Percentiles rank a stretch among this genome's conserved stretches.
phyloP scores from a whole-genome alignment of 2,113 vertebrate genomes.

The Chelonoidis abingdonii region DNA sequence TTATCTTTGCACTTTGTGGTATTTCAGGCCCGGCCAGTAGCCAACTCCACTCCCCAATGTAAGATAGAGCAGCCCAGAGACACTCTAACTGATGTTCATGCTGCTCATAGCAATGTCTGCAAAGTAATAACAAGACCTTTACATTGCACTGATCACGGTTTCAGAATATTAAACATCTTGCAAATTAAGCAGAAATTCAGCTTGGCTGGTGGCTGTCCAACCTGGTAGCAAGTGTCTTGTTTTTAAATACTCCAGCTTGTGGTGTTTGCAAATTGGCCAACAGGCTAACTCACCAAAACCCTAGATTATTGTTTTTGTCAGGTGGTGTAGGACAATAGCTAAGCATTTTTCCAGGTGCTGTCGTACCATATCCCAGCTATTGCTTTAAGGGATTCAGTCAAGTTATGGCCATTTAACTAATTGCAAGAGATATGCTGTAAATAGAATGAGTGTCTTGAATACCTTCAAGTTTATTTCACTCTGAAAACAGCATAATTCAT shows the following conservation, averaged over 20 bases:
- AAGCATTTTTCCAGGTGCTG: not conserved
- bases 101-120: constrained; percentile 22
- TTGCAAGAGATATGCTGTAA: constrained; percentile 1
- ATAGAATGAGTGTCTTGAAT: not conserved
- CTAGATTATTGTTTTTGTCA: not conserved
- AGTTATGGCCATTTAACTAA: not conserved
- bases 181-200: not conserved
- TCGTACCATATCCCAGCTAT: not conserved
- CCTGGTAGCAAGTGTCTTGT: not conserved
- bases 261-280: not conserved
- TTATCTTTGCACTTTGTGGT: not conserved
- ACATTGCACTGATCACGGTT: constrained; percentile 41
- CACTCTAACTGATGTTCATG: constrained; percentile 17
- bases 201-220: constrained; percentile 19
- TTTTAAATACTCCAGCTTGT: not conserved
- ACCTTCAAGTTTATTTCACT: not conserved
- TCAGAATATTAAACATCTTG: constrained; percentile 36
- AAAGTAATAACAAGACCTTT: constrained; percentile 42
- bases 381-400: not conserved
- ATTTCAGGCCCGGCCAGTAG: not conserved
- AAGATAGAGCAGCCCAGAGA: not conserved
- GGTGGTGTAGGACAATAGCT: not conserved
- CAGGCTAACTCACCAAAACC: not conserved
- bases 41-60: not conserved
- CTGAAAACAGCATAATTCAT: not conserved